Base-by-base conservation (phyloP, 2,797 vertebrate genomes). In the Mormyrus hasselquistii region DNA sequence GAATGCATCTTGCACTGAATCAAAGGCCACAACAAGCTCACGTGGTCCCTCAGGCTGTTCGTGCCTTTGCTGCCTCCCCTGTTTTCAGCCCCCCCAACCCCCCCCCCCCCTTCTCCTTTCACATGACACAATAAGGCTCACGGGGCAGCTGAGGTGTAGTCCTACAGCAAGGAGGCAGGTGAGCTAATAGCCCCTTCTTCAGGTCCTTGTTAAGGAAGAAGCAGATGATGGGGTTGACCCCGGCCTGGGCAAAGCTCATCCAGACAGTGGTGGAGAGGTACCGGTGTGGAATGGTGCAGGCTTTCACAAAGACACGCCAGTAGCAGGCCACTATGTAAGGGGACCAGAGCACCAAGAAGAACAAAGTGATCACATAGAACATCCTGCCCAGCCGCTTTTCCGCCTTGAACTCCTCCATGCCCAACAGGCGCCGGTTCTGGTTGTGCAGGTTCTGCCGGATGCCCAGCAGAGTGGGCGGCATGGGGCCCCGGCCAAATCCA, bases 111-210 rank as follows among this genome's bases (percentile, higher is more conserved):
- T 8, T 0, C 3, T 12, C 87, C 73, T 90, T 91, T 97, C 94
- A 97, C 96, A 97, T 97, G 50, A 97, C 97, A 94, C 97, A 97
- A 94, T 97, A 97, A 95, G 96, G 96, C 96, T 97, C 97, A 1
- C 95, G 96, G 92, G 97, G 96, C 91, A 96, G 95, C 76, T 96
- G 96, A 94, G 96, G 96, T 95, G 96, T 97, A 96, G 97, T 96
- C 95, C 97, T 96, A 95, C 96, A 97, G 95, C 97, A 97, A 65
- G 94, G 93, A 82, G 97, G 96, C 92, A 97, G 94, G 84, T 97
- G 96, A 93, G 97, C 96, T 93, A 96, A 93, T 93, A 98, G 95
- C 94, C 97, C 97, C 94, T 97, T 97, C 93, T 97, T 96, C 93
- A 97, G 96, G 95, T 98, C 97, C 94, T 97, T 97, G 91, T 97